Percentiles rank a stretch among this genome's conserved stretches.
These are phyloP conservation scores for Perizoma affinitatum DNA, from an alignment of 2,888 invertebrate genomes.

Conservation along the genomic window DNA sequence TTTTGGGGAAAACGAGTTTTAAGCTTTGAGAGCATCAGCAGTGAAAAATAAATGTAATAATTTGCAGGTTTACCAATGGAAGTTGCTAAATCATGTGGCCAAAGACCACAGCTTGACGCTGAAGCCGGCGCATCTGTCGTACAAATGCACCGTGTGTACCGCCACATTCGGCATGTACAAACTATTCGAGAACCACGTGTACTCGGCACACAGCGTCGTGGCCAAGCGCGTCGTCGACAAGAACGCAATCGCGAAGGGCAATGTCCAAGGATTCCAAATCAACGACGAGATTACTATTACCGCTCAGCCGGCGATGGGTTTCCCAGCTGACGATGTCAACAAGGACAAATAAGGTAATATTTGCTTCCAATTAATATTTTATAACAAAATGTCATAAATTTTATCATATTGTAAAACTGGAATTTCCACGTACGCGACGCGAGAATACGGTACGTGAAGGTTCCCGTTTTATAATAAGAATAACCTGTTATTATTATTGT, in stretches of 20 bases:
- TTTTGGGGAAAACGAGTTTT: no score
- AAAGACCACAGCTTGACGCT: conserved; percentile 95
- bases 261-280: conserved; percentile 89
- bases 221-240: conserved; percentile 87
- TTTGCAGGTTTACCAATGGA: conserved; percentile 95
- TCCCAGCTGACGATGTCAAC: conserved; percentile 43
- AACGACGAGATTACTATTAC: conserved; percentile 96
- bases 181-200: conserved; percentile 96
- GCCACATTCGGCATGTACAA: conserved; percentile 98
- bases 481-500: no score
- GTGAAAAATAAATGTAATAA: neutral
- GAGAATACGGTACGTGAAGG: no score
- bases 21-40: no score
- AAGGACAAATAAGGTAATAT: conserved; percentile 58
- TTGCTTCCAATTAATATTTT: neutral
- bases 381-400: neutral
- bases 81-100: conserved; percentile 95
- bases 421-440: no score
- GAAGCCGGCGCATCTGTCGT: conserved; percentile 96
- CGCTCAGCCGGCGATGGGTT: conserved; percentile 87
- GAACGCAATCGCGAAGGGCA: conserved; percentile 52
- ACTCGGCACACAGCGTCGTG: conserved; percentile 95
- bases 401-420: no score
- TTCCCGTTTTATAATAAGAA: no score
- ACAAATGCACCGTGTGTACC: conserved; percentile 97